A percentile compares a stretch with the other conserved stretches of the same genome.
phyloP scores from a whole-genome alignment of 2,888 invertebrate genomes.

The Eledona agricola region DNA sequence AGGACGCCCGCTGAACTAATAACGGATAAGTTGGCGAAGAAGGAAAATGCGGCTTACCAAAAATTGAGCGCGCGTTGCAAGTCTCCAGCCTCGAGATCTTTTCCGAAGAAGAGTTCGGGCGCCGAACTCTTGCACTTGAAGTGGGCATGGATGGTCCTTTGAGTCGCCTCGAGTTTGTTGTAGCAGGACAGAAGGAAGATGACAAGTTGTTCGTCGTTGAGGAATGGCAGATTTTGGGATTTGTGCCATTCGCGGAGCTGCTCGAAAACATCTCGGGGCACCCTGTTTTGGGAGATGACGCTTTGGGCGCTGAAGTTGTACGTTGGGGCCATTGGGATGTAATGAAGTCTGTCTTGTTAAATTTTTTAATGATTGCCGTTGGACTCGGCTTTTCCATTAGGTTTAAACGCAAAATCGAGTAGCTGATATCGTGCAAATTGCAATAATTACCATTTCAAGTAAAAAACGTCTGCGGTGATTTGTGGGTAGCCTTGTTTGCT shows the following conservation, averaged over 20 bases:
- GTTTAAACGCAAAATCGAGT: no score
- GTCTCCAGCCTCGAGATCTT: constrained; percentile 61
- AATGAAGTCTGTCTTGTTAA: no score
- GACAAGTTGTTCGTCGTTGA: constrained; percentile 70
- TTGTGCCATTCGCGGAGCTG: constrained; percentile 52
- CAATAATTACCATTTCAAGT: no score
- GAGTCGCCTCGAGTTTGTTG: constrained; percentile 67
- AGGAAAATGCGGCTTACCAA: constrained; percentile 63
- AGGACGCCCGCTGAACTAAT: constrained; percentile 45
- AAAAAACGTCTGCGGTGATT: no score
- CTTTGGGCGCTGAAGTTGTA: constrained; percentile 38
- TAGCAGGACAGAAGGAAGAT: constrained; percentile 74
- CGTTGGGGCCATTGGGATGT: constrained; percentile 21
- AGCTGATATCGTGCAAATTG: no score
- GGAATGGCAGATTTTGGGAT: constrained; percentile 48
- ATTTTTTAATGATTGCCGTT: no score
- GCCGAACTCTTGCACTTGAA: constrained; percentile 68
- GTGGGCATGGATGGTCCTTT: constrained; percentile 70
- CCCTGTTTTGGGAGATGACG: constrained; percentile 42
- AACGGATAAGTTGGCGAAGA: constrained; percentile 8
- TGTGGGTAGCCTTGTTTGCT: no score
- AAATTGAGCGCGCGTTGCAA: constrained; percentile 63
- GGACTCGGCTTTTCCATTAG: no score
- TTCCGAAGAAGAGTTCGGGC: constrained; percentile 71
- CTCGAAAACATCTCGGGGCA: constrained; percentile 47